Evolutionary conservation across 2,888 invertebrate species (phyloP), one percentile per base, ranked within the genome.

Genomic region (Ctena decussata): DNA sequence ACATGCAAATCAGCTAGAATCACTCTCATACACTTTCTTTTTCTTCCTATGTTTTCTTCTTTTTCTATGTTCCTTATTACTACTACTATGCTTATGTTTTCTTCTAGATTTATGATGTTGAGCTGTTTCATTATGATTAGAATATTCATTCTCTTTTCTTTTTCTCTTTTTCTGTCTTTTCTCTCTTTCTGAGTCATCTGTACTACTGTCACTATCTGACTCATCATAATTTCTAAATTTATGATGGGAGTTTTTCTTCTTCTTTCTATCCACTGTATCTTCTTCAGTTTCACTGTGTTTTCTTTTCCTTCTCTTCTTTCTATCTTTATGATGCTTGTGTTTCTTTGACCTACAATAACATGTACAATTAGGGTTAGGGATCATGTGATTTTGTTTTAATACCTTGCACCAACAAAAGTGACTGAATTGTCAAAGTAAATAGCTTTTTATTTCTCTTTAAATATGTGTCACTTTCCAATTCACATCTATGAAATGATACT

Each of bases 261-360:
- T 46, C 15, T 46, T 15, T 46, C 18, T 46, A 18, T 46, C 49
- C 27, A 12, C 65, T 18, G 24, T n/a, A 35, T 35, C 27, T 15
- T 65, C 65, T 27, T 65, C 65, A 8, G 3, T 35, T 3, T 27
- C 27, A 15, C 65, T 80, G 18, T 82, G 75, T 69, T 81, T 82
- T 41, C 69, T 85, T 75, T 85, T 85, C 30, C 72, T 82, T 15
- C 80, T 69, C 53, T 77, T 81, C 21, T 74, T 57, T 75, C 71
- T 80, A 41, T 73, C 49, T 57, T 85, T 85, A 41, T 81, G 73
- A 44, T 80, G 77, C 72, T 76, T 53, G 39, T 44, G 60, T 79
- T 82, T 82, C 46, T 82, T 60, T 76, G 46, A 46, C 21, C 46
- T 46, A 21, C 8, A 21, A 46, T 21, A 46, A 46, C 15, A n/a